A percentile compares a stretch with the other conserved stretches of the same genome.
Evolutionary conservation across 2,797 vertebrate species (phyloP).

Genomic region (Chloroceryle inda): DNA sequence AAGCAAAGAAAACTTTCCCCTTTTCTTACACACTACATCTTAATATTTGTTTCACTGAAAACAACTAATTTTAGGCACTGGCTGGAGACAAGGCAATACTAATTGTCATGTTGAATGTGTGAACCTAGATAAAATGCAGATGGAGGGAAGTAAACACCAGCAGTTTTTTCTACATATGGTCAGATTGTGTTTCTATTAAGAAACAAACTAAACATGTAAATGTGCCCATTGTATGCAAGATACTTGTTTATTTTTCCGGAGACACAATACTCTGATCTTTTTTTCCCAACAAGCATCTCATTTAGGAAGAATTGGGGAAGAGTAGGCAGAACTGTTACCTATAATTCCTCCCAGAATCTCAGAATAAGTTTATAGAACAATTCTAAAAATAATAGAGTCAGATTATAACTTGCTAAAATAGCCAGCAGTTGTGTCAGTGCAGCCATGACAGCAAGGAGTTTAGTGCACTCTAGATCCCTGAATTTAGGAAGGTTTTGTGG

Average conservation of each 20-base stretch:
- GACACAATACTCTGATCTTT: background rate
- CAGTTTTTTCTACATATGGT: background rate
- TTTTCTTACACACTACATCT: background rate
- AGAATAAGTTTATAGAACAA: background rate
- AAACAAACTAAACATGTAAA: background rate
- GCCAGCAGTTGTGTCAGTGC: background rate
- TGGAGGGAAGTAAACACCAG: background rate
- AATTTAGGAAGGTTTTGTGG: background rate
- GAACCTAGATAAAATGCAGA: background rate
- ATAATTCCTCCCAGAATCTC: background rate
- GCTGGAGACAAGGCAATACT: rapidly evolving
- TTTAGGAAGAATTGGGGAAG: background rate
- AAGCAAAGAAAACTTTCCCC: background rate
- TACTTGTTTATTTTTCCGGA: background rate
- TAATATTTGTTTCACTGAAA: background rate
- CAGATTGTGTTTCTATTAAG: background rate
- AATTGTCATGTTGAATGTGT: background rate
- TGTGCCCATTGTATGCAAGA: background rate
- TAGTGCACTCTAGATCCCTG: background rate
- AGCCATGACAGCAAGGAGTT: constrained; percentile 19
- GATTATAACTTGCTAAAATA: constrained; percentile 14
- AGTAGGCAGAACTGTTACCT: background rate
- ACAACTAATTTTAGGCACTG: background rate
- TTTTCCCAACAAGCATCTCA: background rate
- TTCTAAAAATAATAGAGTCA: background rate